These are phyloP conservation scores for Addax nasomaculatus DNA, from an alignment of 2,113 vertebrate genomes.

Conservation along the genomic window DNA sequence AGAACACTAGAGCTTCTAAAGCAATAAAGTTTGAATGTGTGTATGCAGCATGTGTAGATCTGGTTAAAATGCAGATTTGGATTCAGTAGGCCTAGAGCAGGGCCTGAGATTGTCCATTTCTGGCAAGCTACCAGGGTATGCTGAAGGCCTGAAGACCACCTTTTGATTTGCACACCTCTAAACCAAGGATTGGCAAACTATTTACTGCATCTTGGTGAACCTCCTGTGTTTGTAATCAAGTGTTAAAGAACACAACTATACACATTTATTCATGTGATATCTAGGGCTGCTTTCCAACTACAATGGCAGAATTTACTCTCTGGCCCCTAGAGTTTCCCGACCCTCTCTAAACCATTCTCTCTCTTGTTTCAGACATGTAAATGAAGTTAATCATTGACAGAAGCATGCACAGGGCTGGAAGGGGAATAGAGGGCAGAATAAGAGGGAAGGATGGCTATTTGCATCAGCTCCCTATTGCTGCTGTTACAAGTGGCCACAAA, in stretches of 20 bases:
- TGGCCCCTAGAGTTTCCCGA: background rate
- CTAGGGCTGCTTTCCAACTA: background rate
- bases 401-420: background rate
- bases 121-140: background rate
- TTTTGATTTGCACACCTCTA: background rate
- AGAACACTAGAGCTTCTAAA: background rate
- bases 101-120: background rate
- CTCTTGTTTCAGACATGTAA: background rate
- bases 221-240: background rate
- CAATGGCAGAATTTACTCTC: background rate
- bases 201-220: background rate
- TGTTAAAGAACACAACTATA: background rate
- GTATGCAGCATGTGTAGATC: background rate
- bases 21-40: background rate
- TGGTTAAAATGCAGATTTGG: background rate
- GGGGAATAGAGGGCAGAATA: background rate
- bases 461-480: background rate
- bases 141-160: background rate
- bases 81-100: background rate
- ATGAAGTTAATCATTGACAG: background rate
- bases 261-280: background rate
- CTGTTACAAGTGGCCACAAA: background rate
- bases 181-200: background rate
- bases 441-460: background rate
- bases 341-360: background rate